Evolutionary conservation across 2,797 vertebrate genomes (phyloP).

Genomic region (Xiphorhynchus erythropygius): DNA sequence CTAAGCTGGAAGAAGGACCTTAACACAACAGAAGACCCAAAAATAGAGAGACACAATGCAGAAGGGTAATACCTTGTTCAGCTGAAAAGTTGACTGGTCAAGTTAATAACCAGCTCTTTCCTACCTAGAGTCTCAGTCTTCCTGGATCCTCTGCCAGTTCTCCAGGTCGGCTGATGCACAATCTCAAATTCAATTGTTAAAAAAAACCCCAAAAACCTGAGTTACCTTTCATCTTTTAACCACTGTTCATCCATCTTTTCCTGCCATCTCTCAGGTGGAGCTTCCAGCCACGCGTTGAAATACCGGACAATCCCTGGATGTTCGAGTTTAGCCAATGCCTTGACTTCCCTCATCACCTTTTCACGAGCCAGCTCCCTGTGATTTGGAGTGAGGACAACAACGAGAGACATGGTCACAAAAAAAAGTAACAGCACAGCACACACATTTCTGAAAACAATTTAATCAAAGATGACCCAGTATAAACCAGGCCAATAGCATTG

Average conservation of each 20-base stretch:
- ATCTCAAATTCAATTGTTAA: not conserved
- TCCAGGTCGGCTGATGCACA: not conserved
- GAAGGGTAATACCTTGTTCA: not conserved
- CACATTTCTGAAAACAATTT: not conserved
- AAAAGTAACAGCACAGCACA: not conserved
- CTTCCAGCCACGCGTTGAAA: constrained; percentile 99
- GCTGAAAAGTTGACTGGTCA: not conserved
- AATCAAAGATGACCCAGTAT: not conserved
- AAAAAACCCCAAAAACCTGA: not conserved
- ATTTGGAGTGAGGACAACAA: not conserved
- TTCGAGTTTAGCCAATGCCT: constrained; percentile 95
- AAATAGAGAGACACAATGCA: not conserved
- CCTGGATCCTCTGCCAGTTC: not conserved
- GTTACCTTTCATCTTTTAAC: constrained; percentile 92
- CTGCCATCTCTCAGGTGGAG: constrained; percentile 95
- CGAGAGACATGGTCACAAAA: not conserved
- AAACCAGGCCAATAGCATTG: not conserved
- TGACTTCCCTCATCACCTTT: constrained; percentile 98
- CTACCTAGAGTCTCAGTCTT: not conserved
- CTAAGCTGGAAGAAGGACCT: not conserved
- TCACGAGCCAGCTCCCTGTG: constrained; percentile 91
- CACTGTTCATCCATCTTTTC: constrained; percentile 96
- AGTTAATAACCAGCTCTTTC: not conserved
- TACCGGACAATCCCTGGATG: constrained; percentile 97
- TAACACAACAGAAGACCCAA: not conserved